Percentiles rank a stretch among this genome's conserved stretches.
phyloP scores from a whole-genome alignment of 2,888 invertebrate genomes.

The Leucoma salicis region DNA sequence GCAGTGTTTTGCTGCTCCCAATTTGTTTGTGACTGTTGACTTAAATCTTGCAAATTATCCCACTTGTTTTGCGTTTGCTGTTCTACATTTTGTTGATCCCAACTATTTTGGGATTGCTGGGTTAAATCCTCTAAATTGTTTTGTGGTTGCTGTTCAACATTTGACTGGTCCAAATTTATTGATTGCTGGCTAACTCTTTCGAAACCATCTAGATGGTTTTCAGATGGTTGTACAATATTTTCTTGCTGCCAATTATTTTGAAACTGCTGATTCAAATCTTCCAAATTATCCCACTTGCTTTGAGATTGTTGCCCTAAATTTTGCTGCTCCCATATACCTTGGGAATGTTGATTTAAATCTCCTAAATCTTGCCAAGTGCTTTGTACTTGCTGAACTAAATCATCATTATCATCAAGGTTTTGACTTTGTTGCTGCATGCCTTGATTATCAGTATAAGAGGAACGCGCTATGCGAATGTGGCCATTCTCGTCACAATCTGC shows the following conservation, averaged over 20 bases:
- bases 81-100: slow-evolving; percentile 34
- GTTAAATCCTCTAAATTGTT: slow-evolving; percentile 27
- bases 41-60: slow-evolving; percentile 38
- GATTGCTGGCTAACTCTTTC: slow-evolving; percentile 48
- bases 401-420: slow-evolving; percentile 33
- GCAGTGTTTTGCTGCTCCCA: slow-evolving; percentile 29
- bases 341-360: slow-evolving; percentile 45
- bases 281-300: slow-evolving; percentile 30
- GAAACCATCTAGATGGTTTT: slow-evolving; percentile 33
- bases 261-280: slow-evolving; percentile 30
- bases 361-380: slow-evolving; percentile 36
- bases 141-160: slow-evolving; percentile 37
- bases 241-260: slow-evolving; percentile 35
- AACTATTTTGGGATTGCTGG: slow-evolving; percentile 37
- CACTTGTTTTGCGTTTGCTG: slow-evolving; percentile 30
- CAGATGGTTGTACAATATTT: slow-evolving; percentile 40
- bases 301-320: slow-evolving; percentile 39
- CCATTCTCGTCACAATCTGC: slow-evolving; percentile 55
- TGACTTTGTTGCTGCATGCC: slow-evolving; percentile 35
- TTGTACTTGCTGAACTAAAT: slow-evolving; percentile 39
- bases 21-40: slow-evolving; percentile 31
- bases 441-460: slow-evolving; percentile 40
- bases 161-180: slow-evolving; percentile 41
- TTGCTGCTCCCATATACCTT: slow-evolving; percentile 40
- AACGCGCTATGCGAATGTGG: slow-evolving; percentile 57